These are phyloP conservation scores for Ericerus pela DNA, from an alignment of 1,140 invertebrate genomes.

Conservation along the genomic window DNA sequence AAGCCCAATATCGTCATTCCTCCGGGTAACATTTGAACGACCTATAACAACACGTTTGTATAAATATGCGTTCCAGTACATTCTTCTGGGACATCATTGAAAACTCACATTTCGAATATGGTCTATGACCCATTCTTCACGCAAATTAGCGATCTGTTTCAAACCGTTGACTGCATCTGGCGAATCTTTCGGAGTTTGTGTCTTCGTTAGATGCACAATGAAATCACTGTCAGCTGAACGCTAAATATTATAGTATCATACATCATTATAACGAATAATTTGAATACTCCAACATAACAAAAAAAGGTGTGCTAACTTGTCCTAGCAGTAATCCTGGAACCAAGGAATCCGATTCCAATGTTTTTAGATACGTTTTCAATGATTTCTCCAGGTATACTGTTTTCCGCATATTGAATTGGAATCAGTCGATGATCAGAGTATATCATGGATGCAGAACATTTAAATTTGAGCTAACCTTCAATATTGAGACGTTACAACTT, in stretches of 20 bases:
- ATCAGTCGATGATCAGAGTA: too few species aligned
- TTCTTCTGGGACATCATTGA: too few species aligned
- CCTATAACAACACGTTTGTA: slow-evolving; percentile 29
- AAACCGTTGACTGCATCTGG: not conserved
- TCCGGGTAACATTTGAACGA: slow-evolving; percentile 65
- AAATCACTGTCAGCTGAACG: slow-evolving; percentile 15
- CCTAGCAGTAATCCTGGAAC: slow-evolving; percentile 17
- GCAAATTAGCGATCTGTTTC: not conserved
- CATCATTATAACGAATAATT: not conserved
- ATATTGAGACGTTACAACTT: too few species aligned
- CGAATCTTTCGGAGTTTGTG: slow-evolving; percentile 12
- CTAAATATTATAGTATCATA: slow-evolving; percentile 15
- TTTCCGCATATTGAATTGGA: not conserved
- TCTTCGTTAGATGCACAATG: slow-evolving; percentile 16
- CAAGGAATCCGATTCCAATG: slow-evolving; percentile 12
- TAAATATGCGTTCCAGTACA: not conserved
- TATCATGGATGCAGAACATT: too few species aligned
- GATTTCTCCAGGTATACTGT: not conserved
- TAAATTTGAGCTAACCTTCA: too few species aligned
- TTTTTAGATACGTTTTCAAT: not conserved
- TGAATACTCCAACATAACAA: not conserved
- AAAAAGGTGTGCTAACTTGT: slow-evolving; percentile 13
- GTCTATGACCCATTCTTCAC: not conserved
- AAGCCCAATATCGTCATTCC: slow-evolving; percentile 57
- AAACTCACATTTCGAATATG: slow-evolving; percentile 1